Evolutionary conservation across 1,140 invertebrate species (phyloP).

Genomic region (Berghia stephanieae): DNA sequence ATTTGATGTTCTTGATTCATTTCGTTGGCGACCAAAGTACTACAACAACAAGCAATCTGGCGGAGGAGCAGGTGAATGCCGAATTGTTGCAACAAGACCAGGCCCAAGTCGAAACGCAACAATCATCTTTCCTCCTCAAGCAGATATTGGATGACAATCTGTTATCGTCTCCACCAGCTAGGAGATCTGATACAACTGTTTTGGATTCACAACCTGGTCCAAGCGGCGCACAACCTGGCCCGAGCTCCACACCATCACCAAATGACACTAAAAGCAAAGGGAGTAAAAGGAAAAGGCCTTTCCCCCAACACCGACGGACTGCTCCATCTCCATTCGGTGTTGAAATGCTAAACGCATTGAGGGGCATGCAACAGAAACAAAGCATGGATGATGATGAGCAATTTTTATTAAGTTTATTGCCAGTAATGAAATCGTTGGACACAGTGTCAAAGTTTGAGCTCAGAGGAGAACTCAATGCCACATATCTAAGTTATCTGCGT

Average conservation of each 20-base stretch:
- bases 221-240: neutral
- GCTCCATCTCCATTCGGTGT: conserved; percentile 1
- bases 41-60: no score
- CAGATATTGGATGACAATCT: conserved; percentile 8
- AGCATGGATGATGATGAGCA: conserved; percentile 8
- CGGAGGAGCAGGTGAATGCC: neutral
- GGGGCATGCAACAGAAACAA: neutral
- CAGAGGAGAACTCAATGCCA: conserved; percentile 8
- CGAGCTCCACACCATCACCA: conserved; percentile 5
- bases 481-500: neutral
- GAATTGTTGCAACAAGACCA: neutral
- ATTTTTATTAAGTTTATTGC: conserved; percentile 10
- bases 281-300: neutral
- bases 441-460: conserved; percentile 5
- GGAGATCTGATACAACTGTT: neutral
- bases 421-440: conserved; percentile 5
- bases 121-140: neutral
- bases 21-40: no score
- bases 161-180: neutral
- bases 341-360: conserved; percentile 15
- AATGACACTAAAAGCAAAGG: neutral
- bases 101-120: neutral
- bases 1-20: no score
- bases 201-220: neutral
- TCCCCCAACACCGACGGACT: neutral